Evolutionary conservation across 2,797 vertebrate species (phyloP).

Genomic region (Neoniphon sammara): DNA sequence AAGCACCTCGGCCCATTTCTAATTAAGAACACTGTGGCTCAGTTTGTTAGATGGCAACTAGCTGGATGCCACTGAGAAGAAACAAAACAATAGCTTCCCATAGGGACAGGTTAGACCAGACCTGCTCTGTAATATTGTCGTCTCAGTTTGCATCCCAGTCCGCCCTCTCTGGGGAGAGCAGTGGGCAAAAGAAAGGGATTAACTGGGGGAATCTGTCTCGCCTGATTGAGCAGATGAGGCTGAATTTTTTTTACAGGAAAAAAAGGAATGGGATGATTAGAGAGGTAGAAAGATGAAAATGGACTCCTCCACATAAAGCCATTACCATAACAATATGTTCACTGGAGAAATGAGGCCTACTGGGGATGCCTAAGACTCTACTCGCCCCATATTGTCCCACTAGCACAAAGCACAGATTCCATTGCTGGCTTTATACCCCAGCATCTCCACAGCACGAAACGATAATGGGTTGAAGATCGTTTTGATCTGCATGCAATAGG

Average conservation of each 20-base stretch:
- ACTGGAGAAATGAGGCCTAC: slow-evolving; percentile 40
- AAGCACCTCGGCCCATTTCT: slow-evolving; percentile 52
- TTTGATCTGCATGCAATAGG: slow-evolving; percentile 14
- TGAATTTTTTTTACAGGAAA: slow-evolving; percentile 27
- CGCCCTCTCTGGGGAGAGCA: slow-evolving; percentile 24
- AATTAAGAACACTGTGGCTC: slow-evolving; percentile 59
- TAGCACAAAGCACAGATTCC: slow-evolving; percentile 32
- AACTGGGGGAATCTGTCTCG: slow-evolving; percentile 65
- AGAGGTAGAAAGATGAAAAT: slow-evolving; percentile 67
- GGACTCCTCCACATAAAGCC: slow-evolving; percentile 50
- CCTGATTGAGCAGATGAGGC: slow-evolving; percentile 70
- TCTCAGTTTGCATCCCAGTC: slow-evolving; percentile 44
- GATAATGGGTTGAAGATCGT: slow-evolving; percentile 2
- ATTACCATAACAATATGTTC: slow-evolving; percentile 72
- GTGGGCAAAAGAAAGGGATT: slow-evolving; percentile 55
- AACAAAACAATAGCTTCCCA: slow-evolving; percentile 47
- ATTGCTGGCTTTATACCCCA: not conserved
- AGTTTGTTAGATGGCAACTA: slow-evolving; percentile 28
- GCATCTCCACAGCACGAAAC: slow-evolving; percentile 1
- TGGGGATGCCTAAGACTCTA: slow-evolving; percentile 32
- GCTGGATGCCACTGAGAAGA: slow-evolving; percentile 49
- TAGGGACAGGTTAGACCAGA: slow-evolving; percentile 55
- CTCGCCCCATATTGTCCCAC: slow-evolving; percentile 36
- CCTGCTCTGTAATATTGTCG: slow-evolving; percentile 37
- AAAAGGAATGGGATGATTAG: slow-evolving; percentile 62